Base-by-base conservation (phyloP, 2,797 vertebrate genomes). In the Atherinosoma microstoma region DNA sequence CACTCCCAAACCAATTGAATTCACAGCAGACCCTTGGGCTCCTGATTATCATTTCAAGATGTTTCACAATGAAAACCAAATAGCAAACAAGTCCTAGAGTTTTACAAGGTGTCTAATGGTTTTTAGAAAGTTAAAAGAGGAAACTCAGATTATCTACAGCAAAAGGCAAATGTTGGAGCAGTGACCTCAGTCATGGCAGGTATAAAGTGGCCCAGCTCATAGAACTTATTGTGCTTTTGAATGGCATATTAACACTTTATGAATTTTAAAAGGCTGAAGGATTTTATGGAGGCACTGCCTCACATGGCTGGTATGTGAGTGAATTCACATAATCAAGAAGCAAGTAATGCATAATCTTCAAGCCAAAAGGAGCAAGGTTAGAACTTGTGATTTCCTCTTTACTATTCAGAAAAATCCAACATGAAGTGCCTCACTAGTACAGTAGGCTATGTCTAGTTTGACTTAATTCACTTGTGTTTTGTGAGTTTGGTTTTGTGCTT, bases 191-290 rank as follows among this genome's bases (percentile, higher is more conserved):
- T 60, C 58, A 42, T 67, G 63, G 75, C 61, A 64, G 80, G 66
- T 70, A 63, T 67, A 60, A 71, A 66, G 42, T 73, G 74, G 59
- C 65, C 6, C 6, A 2, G n/a, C 20, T 75, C 74, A 71, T 61
- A 56, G 57, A 68, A 62, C 68, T 79, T 75, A 72, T 79, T 85
- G 71, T 84, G 80, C 67, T 35, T 81, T 63, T 84, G 75, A 87
- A 54, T 68, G 68, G 56, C 68, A 80, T 85, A 84, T 91, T 89
- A 87, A 75, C 84, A 87, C 87, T 58, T 84, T 71, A 79, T 87
- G 67, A 79, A 85, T 82, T 83, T 82, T 74, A 16, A 77, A 90
- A 90, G 84, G 69, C 65, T 7, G 20, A 2, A 20, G 61, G 40
- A 49, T 80, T 89, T 91, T 78, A 85, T 69, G 34, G 72, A 65